Evolutionary conservation across 2,797 vertebrate species (phyloP), one percentile per base, ranked within the genome.

Genomic region (Epinephelus malabaricus): DNA sequence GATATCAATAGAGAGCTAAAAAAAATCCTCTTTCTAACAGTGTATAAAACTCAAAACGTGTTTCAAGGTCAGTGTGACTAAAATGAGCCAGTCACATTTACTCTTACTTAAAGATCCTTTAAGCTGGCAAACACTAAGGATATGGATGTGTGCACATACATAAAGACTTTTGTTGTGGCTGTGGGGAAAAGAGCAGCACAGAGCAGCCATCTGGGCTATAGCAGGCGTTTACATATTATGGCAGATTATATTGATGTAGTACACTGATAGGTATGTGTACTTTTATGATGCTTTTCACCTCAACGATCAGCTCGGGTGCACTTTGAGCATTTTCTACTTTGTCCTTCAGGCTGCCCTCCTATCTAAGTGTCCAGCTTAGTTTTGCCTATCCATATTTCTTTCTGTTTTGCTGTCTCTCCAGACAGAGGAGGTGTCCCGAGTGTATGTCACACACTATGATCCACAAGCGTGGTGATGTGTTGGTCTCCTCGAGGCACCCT

Each of bases 401-500:
- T 67, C 43, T 58, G 12, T 46, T 47, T 63, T 4, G 7, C 69
- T 45, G 56, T 56, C 34, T 71, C 75, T 71, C 40, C 18, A 27
- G 30, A 79, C 72, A 78, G 67, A 56, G 62, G 11, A 70, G 63
- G 23, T 66, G 56, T 82, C 70, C 62, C 60, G 17, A 49, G 65
- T 78, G 55, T 53, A 40, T 82, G 79, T 90, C 73, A 73, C 67
- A 55, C 76, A 47, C 73, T 60, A 40, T 80, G 84, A 78, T 81
- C 77, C 47, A 17, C 73, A 25, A 38, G 68, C 19, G 0, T 69
- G 43, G 64, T 68, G 81, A 82, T 72, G 76, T 73, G 76, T 73
- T 23, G 46, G 45, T 71, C 63, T 64, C 78, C 81, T 73, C 14
- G n/a, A 66, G 54, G 79, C 69, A 76, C 71, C 86, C 78, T 14